Conservation (phyloP, 2,888 invertebrate genomes). For the Cabera pusaria region DNA sequence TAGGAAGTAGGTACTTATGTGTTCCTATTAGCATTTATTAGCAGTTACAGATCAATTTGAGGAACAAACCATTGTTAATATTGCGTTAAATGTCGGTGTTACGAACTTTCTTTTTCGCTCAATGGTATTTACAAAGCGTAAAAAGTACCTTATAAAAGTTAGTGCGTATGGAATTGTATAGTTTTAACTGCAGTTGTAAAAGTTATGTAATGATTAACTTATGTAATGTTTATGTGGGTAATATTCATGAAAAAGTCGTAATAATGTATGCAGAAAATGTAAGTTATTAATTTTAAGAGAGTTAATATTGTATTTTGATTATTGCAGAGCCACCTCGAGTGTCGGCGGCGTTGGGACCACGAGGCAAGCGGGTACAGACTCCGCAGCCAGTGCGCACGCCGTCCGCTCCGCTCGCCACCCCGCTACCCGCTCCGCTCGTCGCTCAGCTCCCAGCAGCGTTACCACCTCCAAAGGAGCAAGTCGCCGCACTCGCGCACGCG, state of each 20-base stretch:
- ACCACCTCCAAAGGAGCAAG: constrained; percentile 54
- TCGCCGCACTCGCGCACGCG: constrained; percentile 73
- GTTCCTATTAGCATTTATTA: constrained; percentile 23
- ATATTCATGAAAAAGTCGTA: constrained; percentile 12
- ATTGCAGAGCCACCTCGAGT: constrained; percentile 70
- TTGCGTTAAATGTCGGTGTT: constrained; percentile 6
- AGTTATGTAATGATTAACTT: constrained; percentile 1
- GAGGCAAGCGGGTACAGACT: constrained; percentile 72
- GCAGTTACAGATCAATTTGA: constrained; percentile 18
- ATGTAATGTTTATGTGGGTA: constrained; percentile 6
- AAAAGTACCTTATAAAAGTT: constrained; percentile 9
- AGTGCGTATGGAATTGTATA: constrained; percentile 8
- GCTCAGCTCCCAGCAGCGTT: constrained; percentile 35
- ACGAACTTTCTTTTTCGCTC: constrained; percentile 13
- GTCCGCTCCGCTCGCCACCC: constrained; percentile 42
- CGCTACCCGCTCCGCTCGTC: constrained; percentile 33
- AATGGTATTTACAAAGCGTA: constrained; percentile 9
- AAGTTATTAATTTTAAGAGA: constrained; percentile 10
- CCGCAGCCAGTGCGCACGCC: constrained; percentile 62
- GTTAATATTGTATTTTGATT: constrained; percentile 20
- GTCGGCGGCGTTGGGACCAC: constrained; percentile 66
- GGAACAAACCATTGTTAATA: constrained; percentile 11
- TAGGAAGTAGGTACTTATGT: constrained; percentile 19
- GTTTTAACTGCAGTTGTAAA: too few species aligned
- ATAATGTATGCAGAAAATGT: too few species aligned